Conservation (phyloP, 2,888 invertebrate species). For the Morpho helenor region DNA sequence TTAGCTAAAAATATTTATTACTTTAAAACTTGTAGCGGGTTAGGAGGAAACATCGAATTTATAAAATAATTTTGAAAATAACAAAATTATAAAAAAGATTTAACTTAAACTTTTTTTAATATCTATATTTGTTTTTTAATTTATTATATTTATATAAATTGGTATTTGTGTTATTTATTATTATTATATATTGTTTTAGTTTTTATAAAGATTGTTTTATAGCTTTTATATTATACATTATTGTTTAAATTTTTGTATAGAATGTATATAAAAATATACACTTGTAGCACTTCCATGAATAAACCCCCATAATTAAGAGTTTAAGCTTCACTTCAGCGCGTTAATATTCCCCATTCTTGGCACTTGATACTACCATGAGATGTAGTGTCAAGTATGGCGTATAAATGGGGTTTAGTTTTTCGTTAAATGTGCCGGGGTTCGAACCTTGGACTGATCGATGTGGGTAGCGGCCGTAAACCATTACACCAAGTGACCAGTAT, state of each 20-base stretch:
- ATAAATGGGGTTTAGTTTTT: constrained; percentile 53
- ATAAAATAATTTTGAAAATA: too few relatives aligned
- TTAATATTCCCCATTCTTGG: constrained; percentile 62
- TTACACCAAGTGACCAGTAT: not conserved
- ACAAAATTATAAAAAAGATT: too few relatives aligned
- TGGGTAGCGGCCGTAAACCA: constrained; percentile 32
- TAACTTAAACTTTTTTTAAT: too few relatives aligned
- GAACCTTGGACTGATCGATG: constrained; percentile 42
- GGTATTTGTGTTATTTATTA: too few relatives aligned
- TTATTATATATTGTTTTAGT: too few relatives aligned
- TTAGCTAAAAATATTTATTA: too few relatives aligned
- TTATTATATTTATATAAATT: too few relatives aligned
- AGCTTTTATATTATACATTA: not conserved
- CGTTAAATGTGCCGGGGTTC: constrained; percentile 32
- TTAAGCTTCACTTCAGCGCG: constrained; percentile 61
- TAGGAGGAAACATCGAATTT: too few relatives aligned
- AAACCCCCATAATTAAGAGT: constrained; percentile 37
- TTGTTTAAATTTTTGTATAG: not conserved
- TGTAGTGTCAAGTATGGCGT: constrained; percentile 71
- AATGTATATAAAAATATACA: not conserved
- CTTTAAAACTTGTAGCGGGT: too few relatives aligned
- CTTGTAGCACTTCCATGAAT: constrained; percentile 59
- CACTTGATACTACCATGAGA: constrained; percentile 62
- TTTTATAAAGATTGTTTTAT: not conserved
- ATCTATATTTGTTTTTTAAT: too few relatives aligned